Evolutionary conservation across 2,888 invertebrate species (phyloP).

Genomic region (Philonicus albiceps): DNA sequence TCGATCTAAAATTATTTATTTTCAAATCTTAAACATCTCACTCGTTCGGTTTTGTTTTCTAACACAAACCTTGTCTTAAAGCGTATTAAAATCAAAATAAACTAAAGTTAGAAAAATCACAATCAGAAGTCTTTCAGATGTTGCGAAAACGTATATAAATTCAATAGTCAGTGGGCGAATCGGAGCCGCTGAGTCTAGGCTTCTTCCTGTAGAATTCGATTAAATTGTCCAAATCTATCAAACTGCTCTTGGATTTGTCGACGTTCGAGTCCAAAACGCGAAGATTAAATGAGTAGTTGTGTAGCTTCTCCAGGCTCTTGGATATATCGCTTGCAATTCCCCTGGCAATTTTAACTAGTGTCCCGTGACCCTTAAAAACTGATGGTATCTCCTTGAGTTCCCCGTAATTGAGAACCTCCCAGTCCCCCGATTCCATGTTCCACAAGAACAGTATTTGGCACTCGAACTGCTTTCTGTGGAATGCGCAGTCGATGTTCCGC

Average conservation of each 20-base stretch:
- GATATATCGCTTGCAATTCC: constrained; percentile 59
- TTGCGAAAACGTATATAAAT: not conserved
- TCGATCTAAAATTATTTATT: constrained; percentile 4
- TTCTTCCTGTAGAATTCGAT: constrained; percentile 61
- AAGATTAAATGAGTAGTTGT: constrained; percentile 58
- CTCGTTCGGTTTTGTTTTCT: not conserved
- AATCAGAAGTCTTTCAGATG: constrained; percentile 34
- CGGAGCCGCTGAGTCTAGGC: constrained; percentile 38
- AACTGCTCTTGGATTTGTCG: constrained; percentile 59
- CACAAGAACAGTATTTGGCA: constrained; percentile 62
- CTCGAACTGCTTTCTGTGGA: constrained; percentile 61
- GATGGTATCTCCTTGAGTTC: constrained; percentile 57
- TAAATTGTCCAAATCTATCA: constrained; percentile 60
- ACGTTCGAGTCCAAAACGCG: constrained; percentile 60
- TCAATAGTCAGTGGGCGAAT: not conserved
- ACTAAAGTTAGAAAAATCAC: constrained; percentile 33
- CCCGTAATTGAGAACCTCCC: constrained; percentile 62
- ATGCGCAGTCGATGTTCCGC: constrained; percentile 57
- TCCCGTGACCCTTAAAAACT: constrained; percentile 47
- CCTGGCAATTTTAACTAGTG: constrained; percentile 57
- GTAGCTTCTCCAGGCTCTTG: constrained; percentile 54
- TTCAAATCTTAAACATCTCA: constrained; percentile 10
- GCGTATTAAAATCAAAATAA: not conserved
- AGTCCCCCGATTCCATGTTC: constrained; percentile 62
- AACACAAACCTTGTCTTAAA: constrained; percentile 31